A percentile compares a stretch with the other conserved stretches of the same genome.
phyloP scores from a whole-genome alignment of 2,888 invertebrate species.

The Clistopyga incitator region DNA sequence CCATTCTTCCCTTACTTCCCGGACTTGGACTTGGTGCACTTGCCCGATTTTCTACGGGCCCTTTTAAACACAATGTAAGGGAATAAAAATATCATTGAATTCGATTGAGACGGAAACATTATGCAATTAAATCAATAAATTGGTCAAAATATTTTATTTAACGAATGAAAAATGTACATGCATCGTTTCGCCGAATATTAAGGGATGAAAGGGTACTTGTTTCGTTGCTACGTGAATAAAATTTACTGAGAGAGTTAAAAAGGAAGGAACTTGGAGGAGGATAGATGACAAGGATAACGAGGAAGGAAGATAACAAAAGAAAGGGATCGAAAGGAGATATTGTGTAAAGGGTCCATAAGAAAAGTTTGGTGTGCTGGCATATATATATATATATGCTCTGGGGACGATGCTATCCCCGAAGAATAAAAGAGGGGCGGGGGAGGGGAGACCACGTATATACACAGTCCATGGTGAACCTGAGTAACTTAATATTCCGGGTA shows the following conservation, averaged over 20 bases:
- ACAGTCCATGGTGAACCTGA: slow-evolving; percentile 74
- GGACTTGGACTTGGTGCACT: neutral
- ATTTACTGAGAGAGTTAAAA: neutral
- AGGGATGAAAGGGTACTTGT: neutral
- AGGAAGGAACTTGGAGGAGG: slow-evolving; percentile 24
- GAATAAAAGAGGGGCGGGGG: slow-evolving; percentile 35
- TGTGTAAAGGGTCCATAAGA: slow-evolving; percentile 34
- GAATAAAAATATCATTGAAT: too few species aligned
- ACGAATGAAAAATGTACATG: too few species aligned
- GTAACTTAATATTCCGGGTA: slow-evolving; percentile 82
- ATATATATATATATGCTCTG: slow-evolving; percentile 20
- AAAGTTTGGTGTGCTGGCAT: slow-evolving; percentile 45
- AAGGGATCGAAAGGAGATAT: slow-evolving; percentile 23
- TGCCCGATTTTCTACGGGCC: neutral
- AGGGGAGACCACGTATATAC: slow-evolving; percentile 15
- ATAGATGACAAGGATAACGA: slow-evolving; percentile 1
- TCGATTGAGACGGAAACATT: too few species aligned
- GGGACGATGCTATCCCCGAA: slow-evolving; percentile 65
- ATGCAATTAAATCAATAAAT: too few species aligned
- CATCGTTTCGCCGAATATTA: neutral
- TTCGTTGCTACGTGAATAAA: neutral
- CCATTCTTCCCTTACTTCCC: slow-evolving; percentile 12
- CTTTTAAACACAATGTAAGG: neutral
- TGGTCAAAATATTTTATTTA: too few species aligned
- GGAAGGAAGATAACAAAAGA: slow-evolving; percentile 34